Evolutionary conservation across 2,888 invertebrate genomes (phyloP).

Genomic region (Hemistola chrysoprasaria): DNA sequence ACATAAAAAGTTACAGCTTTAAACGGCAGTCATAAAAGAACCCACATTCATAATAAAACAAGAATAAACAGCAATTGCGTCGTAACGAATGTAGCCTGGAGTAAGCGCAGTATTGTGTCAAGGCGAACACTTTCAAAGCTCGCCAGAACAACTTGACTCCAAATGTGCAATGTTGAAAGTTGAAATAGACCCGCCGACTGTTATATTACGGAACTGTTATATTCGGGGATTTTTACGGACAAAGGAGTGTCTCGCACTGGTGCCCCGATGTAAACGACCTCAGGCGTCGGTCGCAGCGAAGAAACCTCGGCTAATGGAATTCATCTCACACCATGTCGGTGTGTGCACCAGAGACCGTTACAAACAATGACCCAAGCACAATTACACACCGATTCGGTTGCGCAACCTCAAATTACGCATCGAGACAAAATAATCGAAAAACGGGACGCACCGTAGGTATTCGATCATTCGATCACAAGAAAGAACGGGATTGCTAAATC

Average conservation of each 20-base stretch:
- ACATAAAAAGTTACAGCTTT: slow-evolving; percentile 31
- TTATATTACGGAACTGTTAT: slow-evolving; percentile 12
- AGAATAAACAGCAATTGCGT: slow-evolving; percentile 42
- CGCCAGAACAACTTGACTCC: slow-evolving; percentile 16
- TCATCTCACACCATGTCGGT: slow-evolving; percentile 60
- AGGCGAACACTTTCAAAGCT: slow-evolving; percentile 53
- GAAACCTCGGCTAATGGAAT: slow-evolving; percentile 58
- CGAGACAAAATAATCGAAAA: slow-evolving; percentile 50
- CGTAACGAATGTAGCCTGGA: slow-evolving; percentile 38
- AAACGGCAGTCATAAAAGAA: slow-evolving; percentile 38
- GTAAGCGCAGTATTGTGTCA: slow-evolving; percentile 48
- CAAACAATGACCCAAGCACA: slow-evolving; percentile 65
- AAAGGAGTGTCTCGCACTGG: slow-evolving; percentile 31
- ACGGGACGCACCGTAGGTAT: slow-evolving; percentile 35
- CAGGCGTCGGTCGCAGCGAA: slow-evolving; percentile 31
- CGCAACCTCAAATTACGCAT: slow-evolving; percentile 49
- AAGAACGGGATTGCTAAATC: slow-evolving; percentile 44
- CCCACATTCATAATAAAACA: slow-evolving; percentile 41
- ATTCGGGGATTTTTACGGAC: slow-evolving; percentile 22
- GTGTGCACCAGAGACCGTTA: slow-evolving; percentile 59
- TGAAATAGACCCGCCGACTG: slow-evolving; percentile 16
- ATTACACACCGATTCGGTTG: slow-evolving; percentile 57
- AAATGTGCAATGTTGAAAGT: slow-evolving; percentile 8
- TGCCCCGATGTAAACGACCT: slow-evolving; percentile 52
- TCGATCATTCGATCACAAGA: slow-evolving; percentile 32